Evolutionary conservation across 1,140 invertebrate genomes (phyloP).

Genomic region (Polyergus mexicanus): DNA sequence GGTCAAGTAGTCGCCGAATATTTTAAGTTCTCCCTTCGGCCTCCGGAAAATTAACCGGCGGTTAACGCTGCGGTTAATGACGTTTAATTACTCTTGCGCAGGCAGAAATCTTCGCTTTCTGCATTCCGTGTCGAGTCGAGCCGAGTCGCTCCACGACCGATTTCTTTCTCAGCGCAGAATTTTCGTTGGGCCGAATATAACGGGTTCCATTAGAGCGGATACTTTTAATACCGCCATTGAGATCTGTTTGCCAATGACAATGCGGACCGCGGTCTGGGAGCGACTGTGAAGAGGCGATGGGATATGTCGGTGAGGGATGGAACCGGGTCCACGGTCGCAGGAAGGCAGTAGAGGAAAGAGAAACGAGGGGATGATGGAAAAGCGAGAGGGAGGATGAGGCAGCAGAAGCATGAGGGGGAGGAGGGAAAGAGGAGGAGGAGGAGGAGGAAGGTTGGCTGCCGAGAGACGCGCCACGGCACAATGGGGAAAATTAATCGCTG

Average conservation of each 20-base stretch:
- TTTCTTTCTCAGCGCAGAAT: slow-evolving; percentile 51
- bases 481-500: slow-evolving; percentile 85
- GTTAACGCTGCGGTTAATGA: slow-evolving; percentile 15
- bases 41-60: neutral
- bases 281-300: slow-evolving; percentile 61
- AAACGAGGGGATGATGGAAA: neutral
- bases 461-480: slow-evolving; percentile 76
- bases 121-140: neutral
- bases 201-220: slow-evolving; percentile 82
- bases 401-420: neutral
- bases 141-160: neutral
- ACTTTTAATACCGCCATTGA: slow-evolving; percentile 83
- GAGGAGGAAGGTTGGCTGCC: slow-evolving; percentile 44
- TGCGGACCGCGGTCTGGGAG: slow-evolving; percentile 75
- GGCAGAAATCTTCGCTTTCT: slow-evolving; percentile 24
- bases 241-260: slow-evolving; percentile 85
- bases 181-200: slow-evolving; percentile 75
- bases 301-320: slow-evolving; percentile 64
- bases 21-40: neutral
- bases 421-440: neutral
- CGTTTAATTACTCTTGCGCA: slow-evolving; percentile 41
- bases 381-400: slow-evolving; percentile 4
- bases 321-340: slow-evolving; percentile 55
- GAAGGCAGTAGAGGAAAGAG: slow-evolving; percentile 28
- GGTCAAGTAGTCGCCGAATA: slow-evolving; percentile 30